phyloP scores from a whole-genome alignment of 2,113 vertebrate species.

The Regulus satrapa region DNA sequence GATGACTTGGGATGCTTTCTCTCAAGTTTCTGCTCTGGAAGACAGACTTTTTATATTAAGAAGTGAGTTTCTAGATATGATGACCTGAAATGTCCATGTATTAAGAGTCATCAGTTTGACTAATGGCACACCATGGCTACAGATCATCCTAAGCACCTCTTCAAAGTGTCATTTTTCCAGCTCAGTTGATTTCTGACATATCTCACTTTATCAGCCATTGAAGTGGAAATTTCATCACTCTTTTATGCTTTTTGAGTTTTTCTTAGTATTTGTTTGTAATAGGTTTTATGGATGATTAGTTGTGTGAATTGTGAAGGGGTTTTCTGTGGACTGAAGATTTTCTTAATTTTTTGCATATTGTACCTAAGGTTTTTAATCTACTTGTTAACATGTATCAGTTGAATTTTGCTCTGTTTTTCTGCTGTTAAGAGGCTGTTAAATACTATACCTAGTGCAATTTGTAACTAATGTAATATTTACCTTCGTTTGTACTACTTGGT shows the following conservation, averaged over 20 bases:
- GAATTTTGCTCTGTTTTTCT: neutral
- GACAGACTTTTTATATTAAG: slow-evolving; percentile 67
- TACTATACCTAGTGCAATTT: neutral
- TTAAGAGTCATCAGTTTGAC: slow-evolving; percentile 73
- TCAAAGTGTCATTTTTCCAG: slow-evolving; percentile 80
- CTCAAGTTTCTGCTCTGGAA: slow-evolving; percentile 26
- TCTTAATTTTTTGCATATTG: slow-evolving; percentile 58
- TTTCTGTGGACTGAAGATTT: slow-evolving; percentile 17
- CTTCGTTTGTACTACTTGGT: neutral
- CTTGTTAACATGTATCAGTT: neutral
- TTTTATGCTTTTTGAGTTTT: slow-evolving; percentile 70
- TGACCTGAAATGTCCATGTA: slow-evolving; percentile 62
- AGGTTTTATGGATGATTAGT: slow-evolving; percentile 81
- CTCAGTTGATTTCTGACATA: slow-evolving; percentile 75
- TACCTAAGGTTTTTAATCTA: neutral
- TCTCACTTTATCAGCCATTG: slow-evolving; percentile 72
- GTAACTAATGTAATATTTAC: neutral
- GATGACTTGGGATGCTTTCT: neutral
- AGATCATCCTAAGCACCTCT: slow-evolving; percentile 74
- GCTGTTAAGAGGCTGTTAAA: neutral
- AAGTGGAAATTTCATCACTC: slow-evolving; percentile 78
- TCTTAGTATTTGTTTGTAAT: slow-evolving; percentile 78
- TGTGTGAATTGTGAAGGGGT: slow-evolving; percentile 50
- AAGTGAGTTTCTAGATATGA: slow-evolving; percentile 62
- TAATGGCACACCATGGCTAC: slow-evolving; percentile 66